Conservation (phyloP, 2,888 invertebrate species). For the Ormyrus rosae region DNA sequence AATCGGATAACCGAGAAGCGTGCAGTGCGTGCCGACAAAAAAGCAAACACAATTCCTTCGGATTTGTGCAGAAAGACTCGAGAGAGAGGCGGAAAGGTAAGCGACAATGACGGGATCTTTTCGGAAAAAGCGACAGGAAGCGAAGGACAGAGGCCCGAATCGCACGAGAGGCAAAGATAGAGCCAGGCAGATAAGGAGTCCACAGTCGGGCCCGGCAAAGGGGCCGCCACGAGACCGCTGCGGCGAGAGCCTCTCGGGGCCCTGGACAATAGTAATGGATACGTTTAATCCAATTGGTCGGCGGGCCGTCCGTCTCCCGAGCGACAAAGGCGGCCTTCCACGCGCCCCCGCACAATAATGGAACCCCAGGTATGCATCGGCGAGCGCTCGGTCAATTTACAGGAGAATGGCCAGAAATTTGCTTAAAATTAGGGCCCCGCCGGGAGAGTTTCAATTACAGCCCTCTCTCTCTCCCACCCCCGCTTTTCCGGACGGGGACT, state of each 20-base stretch:
- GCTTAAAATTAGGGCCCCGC: constrained; percentile 35
- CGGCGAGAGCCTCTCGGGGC: constrained; percentile 39
- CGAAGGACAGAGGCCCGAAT: constrained; percentile 47
- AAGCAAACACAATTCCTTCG: too few species aligned
- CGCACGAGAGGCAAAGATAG: constrained; percentile 48
- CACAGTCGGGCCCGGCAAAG: constrained; percentile 13
- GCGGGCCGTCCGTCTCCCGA: constrained; percentile 2
- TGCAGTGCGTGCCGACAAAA: too few species aligned
- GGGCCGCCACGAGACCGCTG: not conserved
- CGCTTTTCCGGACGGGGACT: constrained; percentile 4
- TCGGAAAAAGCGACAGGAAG: constrained; percentile 31
- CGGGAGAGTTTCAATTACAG: constrained; percentile 23
- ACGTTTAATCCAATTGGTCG: constrained; percentile 74
- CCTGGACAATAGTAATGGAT: constrained; percentile 73
- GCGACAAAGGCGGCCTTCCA: constrained; percentile 10
- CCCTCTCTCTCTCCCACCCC: not conserved
- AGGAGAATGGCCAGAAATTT: constrained; percentile 52
- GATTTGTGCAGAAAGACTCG: too few species aligned
- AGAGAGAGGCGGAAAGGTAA: not conserved
- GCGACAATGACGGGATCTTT: not conserved
- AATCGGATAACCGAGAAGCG: too few species aligned
- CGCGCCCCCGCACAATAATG: constrained; percentile 45
- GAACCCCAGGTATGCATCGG: not conserved
- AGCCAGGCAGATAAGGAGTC: constrained; percentile 53
- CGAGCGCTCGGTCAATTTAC: constrained; percentile 52